These are phyloP conservation scores for Troglohyphantes excavatus DNA, from an alignment of 2,888 invertebrate species.

Conservation along the genomic window DNA sequence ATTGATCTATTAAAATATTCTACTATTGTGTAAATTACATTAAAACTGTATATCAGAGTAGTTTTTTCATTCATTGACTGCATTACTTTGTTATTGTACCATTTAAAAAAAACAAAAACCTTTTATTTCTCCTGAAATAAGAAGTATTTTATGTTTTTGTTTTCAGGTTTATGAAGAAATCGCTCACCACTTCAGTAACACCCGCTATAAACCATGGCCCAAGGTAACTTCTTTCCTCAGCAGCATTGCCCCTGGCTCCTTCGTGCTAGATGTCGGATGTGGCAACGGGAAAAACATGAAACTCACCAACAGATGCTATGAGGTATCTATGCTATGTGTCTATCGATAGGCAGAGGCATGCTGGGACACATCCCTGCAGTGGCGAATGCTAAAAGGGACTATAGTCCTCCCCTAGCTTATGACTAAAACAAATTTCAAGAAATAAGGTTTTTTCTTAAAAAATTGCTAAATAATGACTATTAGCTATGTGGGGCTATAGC, in stretches of 20 bases:
- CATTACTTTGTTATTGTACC: background rate
- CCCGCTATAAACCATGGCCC: conserved; percentile 97
- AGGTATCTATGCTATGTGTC: no score
- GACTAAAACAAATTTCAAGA: no score
- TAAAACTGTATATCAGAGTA: no score
- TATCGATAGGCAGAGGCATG: no score
- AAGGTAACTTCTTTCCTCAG: conserved; percentile 91
- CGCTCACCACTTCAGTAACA: conserved; percentile 96
- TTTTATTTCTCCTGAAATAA: background rate
- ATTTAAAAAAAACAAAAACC: background rate
- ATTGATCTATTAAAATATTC: no score
- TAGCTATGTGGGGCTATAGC: no score
- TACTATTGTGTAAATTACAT: no score
- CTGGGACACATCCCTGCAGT: no score
- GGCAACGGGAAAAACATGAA: conserved; percentile 99
- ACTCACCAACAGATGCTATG: conserved; percentile 85
- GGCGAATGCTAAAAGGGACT: no score
- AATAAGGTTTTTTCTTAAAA: no score
- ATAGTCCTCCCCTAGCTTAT: no score
- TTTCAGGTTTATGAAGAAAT: conserved; percentile 94
- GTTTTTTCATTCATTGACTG: background rate
- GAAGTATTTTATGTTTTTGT: background rate
- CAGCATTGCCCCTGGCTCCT: conserved; percentile 86
- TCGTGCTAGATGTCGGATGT: conserved; percentile 96
- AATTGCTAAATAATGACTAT: no score